Evolutionary conservation across 2,797 vertebrate genomes (phyloP).

Genomic region (Bufotes viridis): DNA sequence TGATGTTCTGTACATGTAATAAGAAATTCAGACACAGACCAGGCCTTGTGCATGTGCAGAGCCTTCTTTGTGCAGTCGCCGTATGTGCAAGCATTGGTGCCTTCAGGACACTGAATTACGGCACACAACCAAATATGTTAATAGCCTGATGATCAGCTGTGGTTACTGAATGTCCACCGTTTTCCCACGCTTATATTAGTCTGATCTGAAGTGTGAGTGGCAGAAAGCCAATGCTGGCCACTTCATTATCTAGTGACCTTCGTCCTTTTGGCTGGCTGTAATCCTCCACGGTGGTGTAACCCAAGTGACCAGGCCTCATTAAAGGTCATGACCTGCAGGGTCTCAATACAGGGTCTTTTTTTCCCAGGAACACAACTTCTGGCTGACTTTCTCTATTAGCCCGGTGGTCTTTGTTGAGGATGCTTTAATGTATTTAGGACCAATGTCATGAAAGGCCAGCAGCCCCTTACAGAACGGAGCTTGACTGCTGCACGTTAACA

Average conservation of each 20-base stretch:
- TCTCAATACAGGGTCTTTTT: conserved; percentile 73
- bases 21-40: too few relatives aligned
- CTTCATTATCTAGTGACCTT: conserved; percentile 88
- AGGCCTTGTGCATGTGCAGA: too few relatives aligned
- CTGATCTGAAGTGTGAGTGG: conserved; percentile 78
- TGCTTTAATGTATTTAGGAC: background rate
- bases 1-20: too few relatives aligned
- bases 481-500: background rate
- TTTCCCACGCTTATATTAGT: conserved; percentile 48
- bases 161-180: background rate
- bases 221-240: conserved; percentile 96
- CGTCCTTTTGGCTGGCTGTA: conserved; percentile 80
- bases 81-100: background rate
- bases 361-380: conserved; percentile 56
- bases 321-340: conserved; percentile 84
- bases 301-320: conserved; percentile 79
- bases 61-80: background rate
- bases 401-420: background rate
- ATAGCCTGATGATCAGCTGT: conserved; percentile 20
- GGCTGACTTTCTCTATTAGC: conserved; percentile 71
- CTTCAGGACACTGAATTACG: background rate
- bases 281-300: conserved; percentile 82
- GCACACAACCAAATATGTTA: conserved; percentile 6
- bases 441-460: conserved; percentile 7
- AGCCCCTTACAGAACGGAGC: background rate